phyloP scores from a whole-genome alignment of 2,888 invertebrate species.

The Rhaphigaster nebulosa region DNA sequence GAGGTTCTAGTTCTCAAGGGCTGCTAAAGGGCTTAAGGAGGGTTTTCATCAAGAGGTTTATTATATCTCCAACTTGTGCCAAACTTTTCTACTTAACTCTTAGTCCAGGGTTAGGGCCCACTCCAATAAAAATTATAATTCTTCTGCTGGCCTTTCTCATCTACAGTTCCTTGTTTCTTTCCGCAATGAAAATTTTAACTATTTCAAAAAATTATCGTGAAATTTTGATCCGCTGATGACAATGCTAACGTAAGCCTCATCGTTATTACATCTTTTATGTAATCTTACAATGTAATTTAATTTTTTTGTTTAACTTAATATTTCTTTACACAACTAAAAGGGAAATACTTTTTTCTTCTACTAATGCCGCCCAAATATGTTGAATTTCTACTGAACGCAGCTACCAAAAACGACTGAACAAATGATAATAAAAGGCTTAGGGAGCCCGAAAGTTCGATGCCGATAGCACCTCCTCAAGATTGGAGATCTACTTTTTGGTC shows the following conservation, averaged over 20 bases:
- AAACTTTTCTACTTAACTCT: slow-evolving; percentile 31
- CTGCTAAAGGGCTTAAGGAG: not conserved
- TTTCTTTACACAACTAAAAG: too few species aligned
- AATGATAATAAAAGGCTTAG: too few species aligned
- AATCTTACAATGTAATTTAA: too few species aligned
- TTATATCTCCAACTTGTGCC: slow-evolving; percentile 40
- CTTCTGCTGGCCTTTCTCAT: not conserved
- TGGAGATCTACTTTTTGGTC: too few species aligned
- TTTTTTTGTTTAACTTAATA: too few species aligned
- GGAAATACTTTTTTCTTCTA: too few species aligned
- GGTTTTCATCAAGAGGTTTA: slow-evolving; percentile 35
- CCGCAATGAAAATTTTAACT: not conserved
- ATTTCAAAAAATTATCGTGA: not conserved
- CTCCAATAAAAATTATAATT: slow-evolving; percentile 42
- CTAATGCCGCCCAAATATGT: too few species aligned
- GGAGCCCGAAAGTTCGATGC: too few species aligned
- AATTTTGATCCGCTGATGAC: not conserved
- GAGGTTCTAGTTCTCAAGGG: not conserved
- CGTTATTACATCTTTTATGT: too few species aligned
- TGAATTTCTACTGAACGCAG: too few species aligned
- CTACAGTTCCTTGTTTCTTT: not conserved
- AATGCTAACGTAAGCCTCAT: not conserved
- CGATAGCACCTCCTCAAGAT: too few species aligned
- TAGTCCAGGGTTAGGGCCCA: not conserved
- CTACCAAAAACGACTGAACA: too few species aligned